Evolutionary conservation across 2,113 vertebrate genomes (phyloP).

Genomic region (Dasyornis broadbenti): DNA sequence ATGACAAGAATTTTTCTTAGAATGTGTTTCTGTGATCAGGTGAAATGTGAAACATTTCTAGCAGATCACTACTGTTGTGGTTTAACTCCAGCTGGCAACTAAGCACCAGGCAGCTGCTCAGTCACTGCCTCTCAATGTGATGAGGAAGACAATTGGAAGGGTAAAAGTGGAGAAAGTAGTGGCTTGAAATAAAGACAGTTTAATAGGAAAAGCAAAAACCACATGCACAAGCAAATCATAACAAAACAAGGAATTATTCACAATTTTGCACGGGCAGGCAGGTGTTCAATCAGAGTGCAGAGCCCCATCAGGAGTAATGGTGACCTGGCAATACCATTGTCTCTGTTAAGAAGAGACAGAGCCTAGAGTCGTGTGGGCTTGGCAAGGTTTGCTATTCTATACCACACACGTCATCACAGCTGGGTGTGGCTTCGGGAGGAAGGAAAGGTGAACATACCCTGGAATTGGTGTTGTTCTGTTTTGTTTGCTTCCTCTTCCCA

Average conservation of each 20-base stretch:
- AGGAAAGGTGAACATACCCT: neutral
- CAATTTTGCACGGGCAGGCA: neutral
- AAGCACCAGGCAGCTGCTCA: neutral
- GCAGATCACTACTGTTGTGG: neutral
- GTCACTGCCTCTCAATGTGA: neutral
- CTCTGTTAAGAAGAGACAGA: neutral
- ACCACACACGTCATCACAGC: neutral
- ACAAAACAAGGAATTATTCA: neutral
- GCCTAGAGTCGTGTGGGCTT: fast-evolving
- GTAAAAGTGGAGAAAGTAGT: neutral
- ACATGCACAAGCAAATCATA: neutral
- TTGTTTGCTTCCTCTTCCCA: neutral
- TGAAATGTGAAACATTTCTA: neutral
- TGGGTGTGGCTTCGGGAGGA: fast-evolving
- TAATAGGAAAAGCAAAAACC: neutral
- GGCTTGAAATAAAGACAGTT: neutral
- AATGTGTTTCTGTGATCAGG: neutral
- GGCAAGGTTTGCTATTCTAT: fast-evolving
- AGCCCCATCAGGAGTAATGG: fast-evolving
- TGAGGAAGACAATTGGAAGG: neutral
- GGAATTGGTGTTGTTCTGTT: fast-evolving
- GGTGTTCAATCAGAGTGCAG: neutral
- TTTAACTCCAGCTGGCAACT: neutral
- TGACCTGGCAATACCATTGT: neutral
- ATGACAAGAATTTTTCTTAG: neutral